These are phyloP conservation scores for Trichosurus vulpecula DNA, from an alignment of 2,797 vertebrate genomes.

Conservation along the genomic window DNA sequence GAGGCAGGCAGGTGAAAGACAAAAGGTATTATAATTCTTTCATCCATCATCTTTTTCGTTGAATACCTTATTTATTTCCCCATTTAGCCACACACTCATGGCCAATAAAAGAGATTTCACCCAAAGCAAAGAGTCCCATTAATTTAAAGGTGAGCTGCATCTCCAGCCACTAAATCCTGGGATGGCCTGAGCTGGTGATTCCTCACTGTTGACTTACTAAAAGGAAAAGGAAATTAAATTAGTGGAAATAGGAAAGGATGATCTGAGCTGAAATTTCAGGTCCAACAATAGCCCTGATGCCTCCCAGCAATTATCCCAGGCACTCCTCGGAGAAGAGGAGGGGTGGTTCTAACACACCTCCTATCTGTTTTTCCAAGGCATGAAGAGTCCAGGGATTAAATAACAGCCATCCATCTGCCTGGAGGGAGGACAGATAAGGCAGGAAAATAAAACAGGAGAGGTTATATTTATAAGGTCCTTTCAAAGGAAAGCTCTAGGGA, in stretches of 20 bases:
- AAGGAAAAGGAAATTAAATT: slow-evolving; percentile 15
- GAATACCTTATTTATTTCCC: slow-evolving; percentile 45
- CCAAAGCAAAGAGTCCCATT: slow-evolving; percentile 36
- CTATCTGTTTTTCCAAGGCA: neutral
- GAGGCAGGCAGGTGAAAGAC: neutral
- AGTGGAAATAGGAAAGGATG: neutral
- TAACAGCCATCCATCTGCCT: neutral
- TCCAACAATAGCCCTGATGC: slow-evolving; percentile 26
- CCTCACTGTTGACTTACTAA: slow-evolving; percentile 34
- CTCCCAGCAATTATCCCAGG: slow-evolving; percentile 42
- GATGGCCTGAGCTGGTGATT: slow-evolving; percentile 27
- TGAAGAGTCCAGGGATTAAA: neutral
- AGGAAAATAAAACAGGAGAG: slow-evolving; percentile 8
- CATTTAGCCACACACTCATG: neutral
- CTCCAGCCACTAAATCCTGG: slow-evolving; percentile 25
- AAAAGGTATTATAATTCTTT: neutral
- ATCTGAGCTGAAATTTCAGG: slow-evolving; percentile 54
- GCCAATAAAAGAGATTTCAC: slow-evolving; percentile 49
- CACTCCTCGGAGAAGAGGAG: neutral
- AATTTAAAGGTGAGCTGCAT: slow-evolving; percentile 49
- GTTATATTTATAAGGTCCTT: neutral
- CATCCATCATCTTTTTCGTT: slow-evolving; percentile 5
- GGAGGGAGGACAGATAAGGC: slow-evolving; percentile 17
- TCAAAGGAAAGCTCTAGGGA: slow-evolving; percentile 29
- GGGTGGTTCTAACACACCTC: neutral